Evolutionary conservation across 2,888 invertebrate genomes (phyloP).

Genomic region (Busseola fusca): DNA sequence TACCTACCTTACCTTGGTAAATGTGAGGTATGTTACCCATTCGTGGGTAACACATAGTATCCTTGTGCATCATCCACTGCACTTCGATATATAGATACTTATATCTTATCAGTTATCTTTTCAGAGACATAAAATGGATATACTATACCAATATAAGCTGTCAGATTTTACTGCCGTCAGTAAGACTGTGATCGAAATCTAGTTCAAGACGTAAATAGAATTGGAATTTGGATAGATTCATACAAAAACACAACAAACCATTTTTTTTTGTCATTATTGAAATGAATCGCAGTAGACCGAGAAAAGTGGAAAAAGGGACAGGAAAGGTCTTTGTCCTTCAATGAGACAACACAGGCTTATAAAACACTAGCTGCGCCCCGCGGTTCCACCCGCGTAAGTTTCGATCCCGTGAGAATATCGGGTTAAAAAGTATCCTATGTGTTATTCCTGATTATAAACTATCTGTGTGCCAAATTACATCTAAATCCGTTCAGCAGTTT

Average conservation of each 20-base stretch:
- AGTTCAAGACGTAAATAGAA: background rate
- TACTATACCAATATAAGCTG: background rate
- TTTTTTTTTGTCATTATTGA: background rate
- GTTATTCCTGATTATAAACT: no score
- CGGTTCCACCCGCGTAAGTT: no score
- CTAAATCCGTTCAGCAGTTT: no score
- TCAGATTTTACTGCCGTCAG: background rate
- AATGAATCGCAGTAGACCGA: background rate
- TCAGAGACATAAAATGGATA: background rate
- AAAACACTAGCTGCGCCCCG: no score
- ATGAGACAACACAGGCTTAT: background rate
- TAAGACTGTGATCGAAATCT: background rate
- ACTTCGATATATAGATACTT: background rate
- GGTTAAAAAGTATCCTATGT: no score
- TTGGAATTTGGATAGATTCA: background rate
- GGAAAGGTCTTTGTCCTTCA: background rate
- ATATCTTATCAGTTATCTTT: background rate
- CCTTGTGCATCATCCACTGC: slow-evolving; percentile 1
- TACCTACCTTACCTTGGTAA: no score
- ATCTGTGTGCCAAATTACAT: no score
- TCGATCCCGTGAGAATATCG: no score
- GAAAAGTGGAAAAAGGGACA: background rate
- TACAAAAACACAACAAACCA: no score
- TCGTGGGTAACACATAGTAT: background rate
- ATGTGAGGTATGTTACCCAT: background rate